Percentiles rank a stretch among this genome's conserved stretches.
Evolutionary conservation across 2,888 invertebrate species (phyloP).

Genomic region (Mycalesis mineus): DNA sequence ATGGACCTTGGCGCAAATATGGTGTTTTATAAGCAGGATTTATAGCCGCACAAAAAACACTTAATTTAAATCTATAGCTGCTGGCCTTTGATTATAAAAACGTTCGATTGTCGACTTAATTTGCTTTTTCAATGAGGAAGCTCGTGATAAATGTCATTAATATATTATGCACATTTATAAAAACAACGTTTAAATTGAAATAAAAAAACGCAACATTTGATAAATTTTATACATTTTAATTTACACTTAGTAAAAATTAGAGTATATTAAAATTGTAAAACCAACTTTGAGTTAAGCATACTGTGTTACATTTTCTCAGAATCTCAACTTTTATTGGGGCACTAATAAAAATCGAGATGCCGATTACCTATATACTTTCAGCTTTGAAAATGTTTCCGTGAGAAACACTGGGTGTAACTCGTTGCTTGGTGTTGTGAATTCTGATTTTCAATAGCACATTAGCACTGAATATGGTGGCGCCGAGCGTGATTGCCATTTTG

Average conservation of each 20-base stretch:
- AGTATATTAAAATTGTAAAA: no score
- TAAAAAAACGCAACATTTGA: no score
- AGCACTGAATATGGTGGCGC: constrained; percentile 60
- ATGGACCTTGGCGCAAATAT: constrained; percentile 62
- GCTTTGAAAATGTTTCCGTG: constrained; percentile 33
- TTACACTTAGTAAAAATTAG: no score
- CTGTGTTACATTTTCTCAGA: background rate
- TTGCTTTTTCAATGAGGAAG: constrained; percentile 4
- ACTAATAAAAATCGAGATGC: no score
- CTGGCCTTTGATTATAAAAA: constrained; percentile 12
- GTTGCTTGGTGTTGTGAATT: constrained; percentile 26
- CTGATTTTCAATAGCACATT: constrained; percentile 70
- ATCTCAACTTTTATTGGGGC: background rate
- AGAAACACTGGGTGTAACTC: constrained; percentile 43
- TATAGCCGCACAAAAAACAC: constrained; percentile 35
- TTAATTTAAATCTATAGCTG: constrained; percentile 16
- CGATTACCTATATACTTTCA: background rate
- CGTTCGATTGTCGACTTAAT: constrained; percentile 1
- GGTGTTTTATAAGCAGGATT: constrained; percentile 53
- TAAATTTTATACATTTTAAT: no score
- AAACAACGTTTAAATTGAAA: background rate
- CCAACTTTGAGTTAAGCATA: background rate
- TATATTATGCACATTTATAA: background rate
- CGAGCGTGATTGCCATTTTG: constrained; percentile 70
- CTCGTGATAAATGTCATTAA: background rate